phyloP scores from a whole-genome alignment of 2,797 vertebrate species.

The Enteromius radiatus region DNA sequence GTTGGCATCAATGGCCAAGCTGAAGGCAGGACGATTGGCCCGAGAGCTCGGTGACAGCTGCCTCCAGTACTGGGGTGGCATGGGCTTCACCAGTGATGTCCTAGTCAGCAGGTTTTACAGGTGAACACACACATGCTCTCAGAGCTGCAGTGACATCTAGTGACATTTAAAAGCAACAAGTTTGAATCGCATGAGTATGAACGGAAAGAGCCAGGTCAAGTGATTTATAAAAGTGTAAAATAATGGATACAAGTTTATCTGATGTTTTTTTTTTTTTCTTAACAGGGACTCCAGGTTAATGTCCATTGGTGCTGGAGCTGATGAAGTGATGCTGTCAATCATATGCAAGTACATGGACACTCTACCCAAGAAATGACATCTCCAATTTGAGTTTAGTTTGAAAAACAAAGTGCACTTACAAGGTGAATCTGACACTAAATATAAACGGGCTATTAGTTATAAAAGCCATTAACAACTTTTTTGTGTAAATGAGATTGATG shows the following conservation, averaged over 20 bases:
- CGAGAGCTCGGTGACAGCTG: conserved; percentile 84
- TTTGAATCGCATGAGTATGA: background rate
- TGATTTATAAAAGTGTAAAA: background rate
- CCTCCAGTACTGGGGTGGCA: conserved; percentile 92
- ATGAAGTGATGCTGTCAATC: conserved; percentile 87
- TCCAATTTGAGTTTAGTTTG: background rate
- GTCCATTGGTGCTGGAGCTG: conserved; percentile 86
- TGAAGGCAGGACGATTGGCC: conserved; percentile 84
- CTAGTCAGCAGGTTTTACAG: conserved; percentile 88
- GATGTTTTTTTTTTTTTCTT: conserved; percentile 14
- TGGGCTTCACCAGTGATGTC: conserved; percentile 89
- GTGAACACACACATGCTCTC: background rate
- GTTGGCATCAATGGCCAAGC: conserved; percentile 89
- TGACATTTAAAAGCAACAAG: conserved; percentile 61
- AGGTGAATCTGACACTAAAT: background rate
- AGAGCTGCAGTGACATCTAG: conserved; percentile 68
- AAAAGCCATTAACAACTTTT: background rate
- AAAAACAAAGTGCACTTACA: conserved; percentile 65
- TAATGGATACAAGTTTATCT: background rate
- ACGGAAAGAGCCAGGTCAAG: background rate
- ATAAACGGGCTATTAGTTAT: background rate
- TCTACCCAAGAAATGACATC: conserved; percentile 72
- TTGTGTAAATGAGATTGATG: background rate
- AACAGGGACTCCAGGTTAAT: conserved; percentile 82
- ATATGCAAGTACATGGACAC: conserved; percentile 88